Conservation (phyloP, 2,113 vertebrate genomes). For the Heterocephalus glaber region DNA sequence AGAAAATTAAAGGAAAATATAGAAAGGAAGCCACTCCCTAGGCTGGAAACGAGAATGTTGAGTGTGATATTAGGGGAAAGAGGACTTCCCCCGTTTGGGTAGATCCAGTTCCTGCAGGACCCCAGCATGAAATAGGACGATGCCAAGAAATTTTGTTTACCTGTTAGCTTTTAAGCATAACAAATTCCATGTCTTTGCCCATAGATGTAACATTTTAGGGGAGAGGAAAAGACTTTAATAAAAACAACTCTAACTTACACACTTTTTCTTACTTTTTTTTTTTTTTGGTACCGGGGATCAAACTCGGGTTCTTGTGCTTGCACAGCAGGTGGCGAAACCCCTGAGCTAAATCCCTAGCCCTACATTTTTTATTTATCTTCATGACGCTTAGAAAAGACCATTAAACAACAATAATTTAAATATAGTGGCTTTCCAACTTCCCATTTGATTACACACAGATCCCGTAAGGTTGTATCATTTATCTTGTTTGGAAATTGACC, state of each 20-base stretch:
- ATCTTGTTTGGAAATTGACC: slow-evolving; percentile 11
- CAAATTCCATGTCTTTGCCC: not conserved
- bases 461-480: not conserved
- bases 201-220: not conserved
- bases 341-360: too few species aligned
- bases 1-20: not conserved
- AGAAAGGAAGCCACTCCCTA: not conserved
- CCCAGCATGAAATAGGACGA: not conserved
- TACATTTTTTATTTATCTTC: not conserved
- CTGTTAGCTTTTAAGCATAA: not conserved
- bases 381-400: not conserved
- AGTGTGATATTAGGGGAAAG: not conserved
- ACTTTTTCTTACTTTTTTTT: not conserved
- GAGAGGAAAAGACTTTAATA: not conserved
- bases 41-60: not conserved
- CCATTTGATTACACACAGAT: not conserved
- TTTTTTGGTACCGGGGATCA: too few species aligned
- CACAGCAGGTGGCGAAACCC: too few species aligned
- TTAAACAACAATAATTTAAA: not conserved
- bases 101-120: not conserved
- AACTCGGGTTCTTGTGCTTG: too few species aligned
- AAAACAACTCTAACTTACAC: not conserved
- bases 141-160: not conserved
- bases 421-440: not conserved
- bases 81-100: too few species aligned